Evolutionary conservation across 2,113 vertebrate genomes (phyloP).

Genomic region (Percopsis transmontana): DNA sequence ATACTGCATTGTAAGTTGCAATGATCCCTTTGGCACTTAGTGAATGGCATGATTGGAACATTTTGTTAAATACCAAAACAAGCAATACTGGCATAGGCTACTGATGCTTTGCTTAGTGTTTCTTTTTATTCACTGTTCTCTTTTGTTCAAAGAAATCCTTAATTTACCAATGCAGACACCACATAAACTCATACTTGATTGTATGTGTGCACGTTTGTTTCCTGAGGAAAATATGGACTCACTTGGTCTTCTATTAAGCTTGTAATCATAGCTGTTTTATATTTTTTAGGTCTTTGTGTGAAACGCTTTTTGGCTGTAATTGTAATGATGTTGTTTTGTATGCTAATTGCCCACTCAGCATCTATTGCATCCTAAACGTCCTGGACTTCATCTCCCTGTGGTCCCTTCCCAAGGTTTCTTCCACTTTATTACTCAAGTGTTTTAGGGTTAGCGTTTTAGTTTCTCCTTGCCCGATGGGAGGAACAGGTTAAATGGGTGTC

Average conservation of each 20-base stretch:
- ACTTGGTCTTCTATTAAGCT: too few relatives aligned
- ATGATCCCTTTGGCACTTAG: neutral
- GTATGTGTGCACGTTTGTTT: neutral
- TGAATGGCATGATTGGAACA: too few relatives aligned
- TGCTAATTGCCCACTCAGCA: too few relatives aligned
- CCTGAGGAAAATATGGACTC: too few relatives aligned
- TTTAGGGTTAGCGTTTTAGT: too few relatives aligned
- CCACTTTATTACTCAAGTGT: too few relatives aligned
- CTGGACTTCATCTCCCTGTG: too few relatives aligned
- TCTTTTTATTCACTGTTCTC: conserved; percentile 44
- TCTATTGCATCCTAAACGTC: too few relatives aligned
- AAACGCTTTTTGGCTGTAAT: neutral
- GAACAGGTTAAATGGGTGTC: too few relatives aligned
- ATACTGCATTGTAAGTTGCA: neutral
- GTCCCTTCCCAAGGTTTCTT: too few relatives aligned
- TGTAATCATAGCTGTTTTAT: neutral
- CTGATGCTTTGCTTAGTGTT: conserved; percentile 27
- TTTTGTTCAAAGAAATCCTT: conserved; percentile 64
- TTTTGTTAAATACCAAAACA: conserved; percentile 55
- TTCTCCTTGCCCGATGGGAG: too few relatives aligned
- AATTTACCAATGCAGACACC: conserved; percentile 44
- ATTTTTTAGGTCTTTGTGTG: neutral
- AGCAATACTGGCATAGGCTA: conserved; percentile 25
- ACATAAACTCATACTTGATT: conserved; percentile 25
- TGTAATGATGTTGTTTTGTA: too few relatives aligned